Evolutionary conservation across 2,888 invertebrate genomes (phyloP).

Genomic region (Drosophila barbarae): DNA sequence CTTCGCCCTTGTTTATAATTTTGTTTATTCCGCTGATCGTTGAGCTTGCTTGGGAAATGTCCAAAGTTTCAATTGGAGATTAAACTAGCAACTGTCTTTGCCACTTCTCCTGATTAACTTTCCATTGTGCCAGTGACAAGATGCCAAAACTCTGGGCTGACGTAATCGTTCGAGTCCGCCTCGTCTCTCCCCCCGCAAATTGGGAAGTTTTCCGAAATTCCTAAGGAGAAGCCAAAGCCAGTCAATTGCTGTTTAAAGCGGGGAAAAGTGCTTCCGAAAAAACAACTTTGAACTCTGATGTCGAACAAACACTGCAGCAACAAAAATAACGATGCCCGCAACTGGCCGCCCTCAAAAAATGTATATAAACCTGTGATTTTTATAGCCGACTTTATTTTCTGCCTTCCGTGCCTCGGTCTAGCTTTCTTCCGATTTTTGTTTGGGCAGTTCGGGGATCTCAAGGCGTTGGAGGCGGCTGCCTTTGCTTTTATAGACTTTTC

Average conservation of each 20-base stretch:
- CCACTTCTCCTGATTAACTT: constrained; percentile 37
- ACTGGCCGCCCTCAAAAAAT: constrained; percentile 41
- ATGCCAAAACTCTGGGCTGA: constrained; percentile 34
- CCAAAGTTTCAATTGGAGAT: constrained; percentile 40
- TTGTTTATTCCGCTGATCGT: constrained; percentile 34
- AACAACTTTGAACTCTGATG: constrained; percentile 38
- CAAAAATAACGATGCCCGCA: constrained; percentile 28
- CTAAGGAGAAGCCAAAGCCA: constrained; percentile 18
- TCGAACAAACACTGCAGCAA: constrained; percentile 29
- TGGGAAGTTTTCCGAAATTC: constrained; percentile 18
- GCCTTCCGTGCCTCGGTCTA: constrained; percentile 46
- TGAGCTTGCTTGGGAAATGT: constrained; percentile 18
- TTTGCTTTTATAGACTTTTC: constrained; percentile 68
- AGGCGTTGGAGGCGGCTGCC: constrained; percentile 45
- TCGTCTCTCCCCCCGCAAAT: constrained; percentile 3
- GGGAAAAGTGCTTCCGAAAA: constrained; percentile 34
- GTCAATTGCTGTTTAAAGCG: constrained; percentile 42
- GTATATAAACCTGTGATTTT: constrained; percentile 71
- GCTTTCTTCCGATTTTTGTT: constrained; percentile 21
- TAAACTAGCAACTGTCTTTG: constrained; percentile 33
- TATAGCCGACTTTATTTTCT: constrained; percentile 63
- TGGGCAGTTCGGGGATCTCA: constrained; percentile 28
- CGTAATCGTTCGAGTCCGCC: constrained; percentile 22
- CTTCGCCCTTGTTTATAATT: constrained; percentile 26
- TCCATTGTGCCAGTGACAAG: constrained; percentile 37